Percentiles rank a stretch among this genome's conserved stretches.
Evolutionary conservation across 2,113 vertebrate species (phyloP).

Genomic region (Buteo buteo): DNA sequence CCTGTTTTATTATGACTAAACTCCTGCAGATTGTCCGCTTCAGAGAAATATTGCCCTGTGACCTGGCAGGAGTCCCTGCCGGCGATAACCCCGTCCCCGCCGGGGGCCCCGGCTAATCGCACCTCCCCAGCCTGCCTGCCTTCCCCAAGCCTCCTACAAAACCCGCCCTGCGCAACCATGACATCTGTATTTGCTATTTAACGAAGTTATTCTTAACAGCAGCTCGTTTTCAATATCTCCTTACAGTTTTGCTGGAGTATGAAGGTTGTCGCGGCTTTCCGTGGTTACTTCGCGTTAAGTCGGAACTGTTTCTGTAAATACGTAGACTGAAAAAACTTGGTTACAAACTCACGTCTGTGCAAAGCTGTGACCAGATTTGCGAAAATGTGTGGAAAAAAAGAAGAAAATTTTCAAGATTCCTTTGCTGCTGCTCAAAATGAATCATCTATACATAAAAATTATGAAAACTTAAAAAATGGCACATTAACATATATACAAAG

Average conservation of each 20-base stretch:
- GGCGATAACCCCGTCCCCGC: neutral
- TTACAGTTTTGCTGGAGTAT: fast-evolving
- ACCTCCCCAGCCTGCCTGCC: neutral
- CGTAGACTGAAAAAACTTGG: neutral
- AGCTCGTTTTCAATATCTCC: neutral
- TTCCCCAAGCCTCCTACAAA: neutral
- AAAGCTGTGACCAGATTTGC: neutral
- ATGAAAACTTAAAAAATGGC: neutral
- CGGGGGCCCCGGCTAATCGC: neutral
- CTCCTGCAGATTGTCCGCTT: neutral
- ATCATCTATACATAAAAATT: neutral
- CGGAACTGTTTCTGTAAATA: neutral
- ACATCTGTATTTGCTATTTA: neutral
- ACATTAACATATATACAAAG: slow-evolving; percentile 16
- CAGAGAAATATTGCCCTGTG: neutral
- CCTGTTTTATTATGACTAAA: slow-evolving; percentile 9
- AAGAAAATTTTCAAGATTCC: neutral
- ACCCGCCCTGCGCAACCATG: fast-evolving
- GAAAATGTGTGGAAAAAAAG: neutral
- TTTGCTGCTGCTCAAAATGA: neutral
- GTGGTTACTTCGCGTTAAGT: neutral
- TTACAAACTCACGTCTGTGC: neutral
- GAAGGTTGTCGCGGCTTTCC: neutral
- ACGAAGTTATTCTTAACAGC: neutral
- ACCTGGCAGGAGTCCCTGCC: neutral